Percentiles rank a stretch among this genome's conserved stretches.
These are phyloP conservation scores for Tangara arthus DNA, from an alignment of 2,797 vertebrate species.

Conservation along the genomic window DNA sequence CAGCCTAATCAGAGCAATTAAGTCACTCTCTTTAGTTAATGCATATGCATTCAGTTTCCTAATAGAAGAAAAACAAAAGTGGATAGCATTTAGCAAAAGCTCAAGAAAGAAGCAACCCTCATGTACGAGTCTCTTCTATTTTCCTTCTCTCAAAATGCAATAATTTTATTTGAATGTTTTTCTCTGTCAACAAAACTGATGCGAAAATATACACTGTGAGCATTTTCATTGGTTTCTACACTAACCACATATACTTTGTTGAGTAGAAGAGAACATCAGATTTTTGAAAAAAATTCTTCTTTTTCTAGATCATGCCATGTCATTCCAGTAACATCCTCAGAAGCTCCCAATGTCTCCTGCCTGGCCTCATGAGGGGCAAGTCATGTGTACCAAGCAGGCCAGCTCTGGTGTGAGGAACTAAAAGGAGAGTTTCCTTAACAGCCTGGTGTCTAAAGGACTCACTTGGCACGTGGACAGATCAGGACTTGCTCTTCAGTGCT, in stretches of 20 bases:
- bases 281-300: not conserved
- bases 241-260: not conserved
- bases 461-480: not conserved
- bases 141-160: not conserved
- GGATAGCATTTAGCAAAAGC: not conserved
- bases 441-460: not conserved
- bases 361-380: rapidly evolving
- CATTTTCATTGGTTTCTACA: not conserved
- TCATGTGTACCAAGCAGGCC: not conserved
- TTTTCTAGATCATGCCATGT: not conserved
- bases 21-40: not conserved
- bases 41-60: not conserved
- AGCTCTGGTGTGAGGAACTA: not conserved
- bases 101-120: not conserved
- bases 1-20: not conserved
- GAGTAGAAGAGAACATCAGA: not conserved
- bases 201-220: not conserved
- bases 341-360: not conserved
- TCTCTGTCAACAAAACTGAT: not conserved
- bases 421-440: not conserved
- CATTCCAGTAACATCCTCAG: not conserved
- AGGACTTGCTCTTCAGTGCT: not conserved
- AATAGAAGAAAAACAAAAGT: not conserved
- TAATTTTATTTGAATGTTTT: not conserved
- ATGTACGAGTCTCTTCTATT: not conserved